These are phyloP conservation scores for Forficula auricularia DNA, from an alignment of 1,140 invertebrate genomes.

Conservation along the genomic window DNA sequence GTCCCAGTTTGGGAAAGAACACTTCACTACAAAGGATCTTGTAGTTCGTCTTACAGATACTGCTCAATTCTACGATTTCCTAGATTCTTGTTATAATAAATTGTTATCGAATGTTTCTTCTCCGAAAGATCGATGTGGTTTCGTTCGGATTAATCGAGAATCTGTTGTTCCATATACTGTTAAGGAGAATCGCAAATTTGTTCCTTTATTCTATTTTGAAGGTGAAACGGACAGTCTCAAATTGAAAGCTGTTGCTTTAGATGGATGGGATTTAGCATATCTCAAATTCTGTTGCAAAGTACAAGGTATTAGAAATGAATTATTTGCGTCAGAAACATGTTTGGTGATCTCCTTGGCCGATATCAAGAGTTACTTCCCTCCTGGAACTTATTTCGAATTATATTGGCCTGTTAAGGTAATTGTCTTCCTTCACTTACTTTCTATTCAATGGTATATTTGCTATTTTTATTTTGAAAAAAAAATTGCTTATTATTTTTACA, in stretches of 20 bases:
- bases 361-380: slow-evolving; percentile 78
- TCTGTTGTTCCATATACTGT: slow-evolving; percentile 85
- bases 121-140: slow-evolving; percentile 68
- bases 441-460: not conserved
- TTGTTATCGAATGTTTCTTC: slow-evolving; percentile 33
- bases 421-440: slow-evolving; percentile 53
- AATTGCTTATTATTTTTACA: slow-evolving; percentile 34
- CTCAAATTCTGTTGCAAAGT: slow-evolving; percentile 88
- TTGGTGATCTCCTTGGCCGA: slow-evolving; percentile 74
- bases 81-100: slow-evolving; percentile 73
- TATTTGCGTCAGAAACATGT: slow-evolving; percentile 75
- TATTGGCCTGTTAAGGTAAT: slow-evolving; percentile 79
- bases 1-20: slow-evolving; percentile 68
- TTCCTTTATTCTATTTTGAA: slow-evolving; percentile 87
- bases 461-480: not conserved
- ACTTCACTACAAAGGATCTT: slow-evolving; percentile 77
- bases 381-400: slow-evolving; percentile 72
- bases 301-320: slow-evolving; percentile 75
- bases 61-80: slow-evolving; percentile 75
- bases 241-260: slow-evolving; percentile 62
- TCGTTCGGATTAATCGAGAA: slow-evolving; percentile 84
- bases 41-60: slow-evolving; percentile 75
- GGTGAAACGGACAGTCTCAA: slow-evolving; percentile 79
- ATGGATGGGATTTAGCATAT: slow-evolving; percentile 81
- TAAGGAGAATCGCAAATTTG: slow-evolving; percentile 63